Percentiles rank a stretch among this genome's conserved stretches.
Evolutionary conservation across 2,888 invertebrate genomes (phyloP).

Genomic region (Xestia rhomboidea): DNA sequence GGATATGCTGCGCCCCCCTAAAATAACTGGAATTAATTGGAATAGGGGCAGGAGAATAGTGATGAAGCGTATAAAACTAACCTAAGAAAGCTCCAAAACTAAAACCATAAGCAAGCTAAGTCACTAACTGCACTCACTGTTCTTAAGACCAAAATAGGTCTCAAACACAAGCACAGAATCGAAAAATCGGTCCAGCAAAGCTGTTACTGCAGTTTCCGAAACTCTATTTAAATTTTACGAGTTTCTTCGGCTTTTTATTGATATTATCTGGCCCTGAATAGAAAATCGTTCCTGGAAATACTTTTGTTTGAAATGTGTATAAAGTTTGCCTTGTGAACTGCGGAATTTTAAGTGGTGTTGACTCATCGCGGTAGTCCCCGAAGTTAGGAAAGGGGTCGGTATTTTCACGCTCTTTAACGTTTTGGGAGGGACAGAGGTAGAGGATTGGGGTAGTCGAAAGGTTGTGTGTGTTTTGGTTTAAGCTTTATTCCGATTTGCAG

Average conservation of each 20-base stretch:
- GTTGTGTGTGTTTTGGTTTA: not conserved
- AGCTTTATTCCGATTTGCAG: not conserved
- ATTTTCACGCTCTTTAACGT: constrained; percentile 37
- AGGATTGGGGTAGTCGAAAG: not conserved
- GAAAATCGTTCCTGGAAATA: constrained; percentile 53
- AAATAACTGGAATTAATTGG: too few species aligned
- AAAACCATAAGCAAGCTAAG: too few species aligned
- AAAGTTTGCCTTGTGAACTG: constrained; percentile 49
- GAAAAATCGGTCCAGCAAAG: constrained; percentile 35
- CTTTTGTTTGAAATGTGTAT: constrained; percentile 59
- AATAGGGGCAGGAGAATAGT: too few species aligned
- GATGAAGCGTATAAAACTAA: too few species aligned
- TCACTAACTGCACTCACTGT: too few species aligned
- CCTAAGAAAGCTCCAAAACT: too few species aligned
- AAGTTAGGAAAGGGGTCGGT: constrained; percentile 24
- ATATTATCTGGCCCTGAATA: constrained; percentile 69
- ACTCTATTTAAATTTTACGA: constrained; percentile 73
- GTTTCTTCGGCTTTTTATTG: constrained; percentile 70
- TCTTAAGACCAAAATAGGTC: not conserved
- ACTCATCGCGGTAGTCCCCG: constrained; percentile 42
- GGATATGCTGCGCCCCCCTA: too few species aligned
- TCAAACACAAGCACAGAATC: constrained; percentile 11
- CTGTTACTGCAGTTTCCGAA: constrained; percentile 70
- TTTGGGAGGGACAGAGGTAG: not conserved
- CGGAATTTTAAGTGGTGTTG: constrained; percentile 62